Percentiles rank a stretch among this genome's conserved stretches.
These are phyloP conservation scores for Neodiprion pinetum DNA, from an alignment of 1,140 invertebrate species.

Conservation along the genomic window DNA sequence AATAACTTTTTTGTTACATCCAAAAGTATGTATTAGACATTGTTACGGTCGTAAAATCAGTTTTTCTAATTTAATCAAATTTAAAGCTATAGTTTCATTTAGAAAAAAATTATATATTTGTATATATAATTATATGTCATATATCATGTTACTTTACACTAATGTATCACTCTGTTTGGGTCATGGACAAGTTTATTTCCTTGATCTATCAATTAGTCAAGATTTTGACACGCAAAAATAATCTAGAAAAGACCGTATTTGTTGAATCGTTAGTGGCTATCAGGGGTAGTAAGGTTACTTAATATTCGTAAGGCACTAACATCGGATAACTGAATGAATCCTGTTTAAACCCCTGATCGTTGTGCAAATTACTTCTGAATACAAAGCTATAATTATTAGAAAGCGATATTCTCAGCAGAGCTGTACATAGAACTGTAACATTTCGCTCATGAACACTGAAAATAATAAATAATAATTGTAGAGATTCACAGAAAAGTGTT, in stretches of 20 bases:
- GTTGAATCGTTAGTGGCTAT: not conserved
- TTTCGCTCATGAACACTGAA: not conserved
- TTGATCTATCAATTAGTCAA: not conserved
- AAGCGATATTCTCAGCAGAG: not conserved
- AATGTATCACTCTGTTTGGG: not conserved
- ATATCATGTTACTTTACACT: too few species aligned
- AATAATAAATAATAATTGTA: not conserved
- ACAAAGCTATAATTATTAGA: not conserved
- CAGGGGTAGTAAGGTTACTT: not conserved
- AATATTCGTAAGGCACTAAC: conserved; percentile 7
- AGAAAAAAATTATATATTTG: too few species aligned
- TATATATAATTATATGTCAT: too few species aligned
- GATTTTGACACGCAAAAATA: not conserved
- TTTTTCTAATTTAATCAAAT: too few species aligned
- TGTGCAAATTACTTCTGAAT: not conserved
- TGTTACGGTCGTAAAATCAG: too few species aligned
- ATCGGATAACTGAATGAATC: conserved; percentile 1
- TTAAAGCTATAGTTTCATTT: too few species aligned
- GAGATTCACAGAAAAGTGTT: not conserved
- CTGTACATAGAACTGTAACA: too few species aligned
- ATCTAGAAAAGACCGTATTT: not conserved
- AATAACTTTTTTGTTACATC: too few species aligned
- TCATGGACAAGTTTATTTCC: not conserved
- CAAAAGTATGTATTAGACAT: too few species aligned
- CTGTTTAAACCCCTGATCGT: not conserved